Percentiles rank a stretch among this genome's conserved stretches.
These are phyloP conservation scores for Trogon melanurus DNA, from an alignment of 2,113 vertebrate species.

Conservation along the genomic window DNA sequence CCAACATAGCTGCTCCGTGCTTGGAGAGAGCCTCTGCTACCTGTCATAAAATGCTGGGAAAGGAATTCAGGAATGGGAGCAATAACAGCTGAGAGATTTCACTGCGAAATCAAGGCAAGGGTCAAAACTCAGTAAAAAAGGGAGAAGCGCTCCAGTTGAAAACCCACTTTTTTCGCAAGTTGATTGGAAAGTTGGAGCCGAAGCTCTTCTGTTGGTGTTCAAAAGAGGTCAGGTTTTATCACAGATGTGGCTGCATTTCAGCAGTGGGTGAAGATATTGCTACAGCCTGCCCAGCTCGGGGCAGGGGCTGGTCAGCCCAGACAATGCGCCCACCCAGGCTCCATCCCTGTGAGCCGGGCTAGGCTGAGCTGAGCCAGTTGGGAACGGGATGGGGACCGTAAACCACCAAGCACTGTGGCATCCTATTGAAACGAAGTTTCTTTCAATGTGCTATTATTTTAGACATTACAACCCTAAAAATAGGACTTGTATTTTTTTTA, in stretches of 20 bases:
- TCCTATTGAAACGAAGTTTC: constrained; percentile 15
- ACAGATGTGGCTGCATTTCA: background rate
- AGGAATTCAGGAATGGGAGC: background rate
- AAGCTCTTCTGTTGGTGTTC: background rate
- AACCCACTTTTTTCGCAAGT: background rate
- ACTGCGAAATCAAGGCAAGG: background rate
- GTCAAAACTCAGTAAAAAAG: background rate
- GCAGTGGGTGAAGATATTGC: background rate
- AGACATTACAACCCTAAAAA: background rate
- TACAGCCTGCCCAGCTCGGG: background rate
- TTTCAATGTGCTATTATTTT: constrained; percentile 52
- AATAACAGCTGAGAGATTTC: background rate
- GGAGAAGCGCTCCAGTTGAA: accelerated
- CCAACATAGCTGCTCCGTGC: background rate
- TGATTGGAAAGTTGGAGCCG: background rate
- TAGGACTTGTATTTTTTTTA: background rate
- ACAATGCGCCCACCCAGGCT: background rate
- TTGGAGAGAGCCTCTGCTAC: background rate
- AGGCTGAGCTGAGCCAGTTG: background rate
- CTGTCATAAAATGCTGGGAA: background rate
- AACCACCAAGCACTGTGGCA: constrained; percentile 9
- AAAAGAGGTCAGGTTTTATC: background rate
- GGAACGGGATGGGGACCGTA: background rate
- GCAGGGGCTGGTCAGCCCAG: background rate
- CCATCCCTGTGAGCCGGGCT: background rate